Evolutionary conservation across 1,140 invertebrate genomes (phyloP), one percentile per base, ranked within the genome.

Genomic region (Drosophila tristis): DNA sequence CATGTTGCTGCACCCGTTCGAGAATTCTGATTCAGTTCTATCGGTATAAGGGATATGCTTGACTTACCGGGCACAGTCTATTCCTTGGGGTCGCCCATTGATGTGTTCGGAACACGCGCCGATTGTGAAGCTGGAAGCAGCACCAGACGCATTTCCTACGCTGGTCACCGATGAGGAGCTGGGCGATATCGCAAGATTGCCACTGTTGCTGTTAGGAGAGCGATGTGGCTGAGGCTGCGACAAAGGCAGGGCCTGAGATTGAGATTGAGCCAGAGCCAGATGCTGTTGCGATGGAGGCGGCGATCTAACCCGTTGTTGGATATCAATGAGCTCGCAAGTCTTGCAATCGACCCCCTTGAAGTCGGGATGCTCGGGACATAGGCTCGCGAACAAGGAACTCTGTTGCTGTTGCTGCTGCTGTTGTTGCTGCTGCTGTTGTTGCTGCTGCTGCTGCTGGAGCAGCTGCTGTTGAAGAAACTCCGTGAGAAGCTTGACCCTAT

Each of bases 61-160:
- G 26, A 72, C 89, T 90, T 87, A 92, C 78, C 93, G 90, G 16
- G 97, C 94, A 92, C 98, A 99, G 82, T 98, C 98, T 9, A 98
- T 96, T 16, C 98, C 98, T 77, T 97, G 97, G 0, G 97, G 97
- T 78, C 97, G 93, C n/a, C 98, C 98, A 81, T 97, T 97, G 73
- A 98, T 96, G 92, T 99, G 98, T 74, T 99, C 98, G 9, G 98
- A 97, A 93, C 98, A 99, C 2, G 98, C 97, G 11, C 97, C 97
- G 90, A 98, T 97, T 73, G 97, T 97, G 15, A 97, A 93, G 91
- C 71, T 93, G 45, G 84, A 85, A 47, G 62, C 75, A 59, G 11
- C 53, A 26, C 39, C 58, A 20, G 68, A 53, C 4, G 71, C 49
- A 48, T 76, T 87, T 43, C 74, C 73, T 8, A 68, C 72, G 48